phyloP scores from a whole-genome alignment of 2,888 invertebrate genomes.

The Pseudococcus longispinus region DNA sequence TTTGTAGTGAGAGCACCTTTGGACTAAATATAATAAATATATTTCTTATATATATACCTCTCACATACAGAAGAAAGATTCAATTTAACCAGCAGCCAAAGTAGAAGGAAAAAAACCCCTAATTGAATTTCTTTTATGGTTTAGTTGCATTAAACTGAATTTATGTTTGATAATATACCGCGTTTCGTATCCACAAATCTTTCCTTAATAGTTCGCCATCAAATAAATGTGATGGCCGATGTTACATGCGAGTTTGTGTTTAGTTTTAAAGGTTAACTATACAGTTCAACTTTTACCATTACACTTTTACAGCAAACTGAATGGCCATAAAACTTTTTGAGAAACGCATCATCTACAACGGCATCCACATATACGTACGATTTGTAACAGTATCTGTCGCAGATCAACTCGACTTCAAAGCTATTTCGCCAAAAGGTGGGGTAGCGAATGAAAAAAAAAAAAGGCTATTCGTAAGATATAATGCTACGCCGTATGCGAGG shows the following conservation, averaged over 20 bases:
- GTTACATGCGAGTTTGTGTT: conserved; percentile 37
- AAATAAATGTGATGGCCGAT: conserved; percentile 42
- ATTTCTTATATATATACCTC: background rate
- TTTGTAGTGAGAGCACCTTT: background rate
- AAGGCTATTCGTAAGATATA: background rate
- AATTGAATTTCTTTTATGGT: conserved; percentile 44
- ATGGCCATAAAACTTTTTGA: conserved; percentile 36
- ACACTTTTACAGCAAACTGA: conserved; percentile 36
- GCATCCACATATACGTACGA: background rate
- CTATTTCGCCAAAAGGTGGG: background rate
- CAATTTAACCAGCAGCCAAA: conserved; percentile 17
- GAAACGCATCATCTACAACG: conserved; percentile 36
- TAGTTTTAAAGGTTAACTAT: conserved; percentile 44
- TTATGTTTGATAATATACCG: conserved; percentile 38
- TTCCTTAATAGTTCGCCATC: conserved; percentile 39
- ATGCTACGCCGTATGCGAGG: background rate
- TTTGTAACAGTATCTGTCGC: conserved; percentile 34
- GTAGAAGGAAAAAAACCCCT: background rate
- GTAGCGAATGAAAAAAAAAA: background rate
- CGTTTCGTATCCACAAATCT: conserved; percentile 28
- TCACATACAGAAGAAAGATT: conserved; percentile 4
- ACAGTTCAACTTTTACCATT: conserved; percentile 39
- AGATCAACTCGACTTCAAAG: conserved; percentile 38
- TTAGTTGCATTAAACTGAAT: conserved; percentile 38
- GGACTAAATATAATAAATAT: background rate